These are phyloP conservation scores for Prionailurus viverrinus DNA, from an alignment of 2,113 vertebrate species.

Conservation along the genomic window DNA sequence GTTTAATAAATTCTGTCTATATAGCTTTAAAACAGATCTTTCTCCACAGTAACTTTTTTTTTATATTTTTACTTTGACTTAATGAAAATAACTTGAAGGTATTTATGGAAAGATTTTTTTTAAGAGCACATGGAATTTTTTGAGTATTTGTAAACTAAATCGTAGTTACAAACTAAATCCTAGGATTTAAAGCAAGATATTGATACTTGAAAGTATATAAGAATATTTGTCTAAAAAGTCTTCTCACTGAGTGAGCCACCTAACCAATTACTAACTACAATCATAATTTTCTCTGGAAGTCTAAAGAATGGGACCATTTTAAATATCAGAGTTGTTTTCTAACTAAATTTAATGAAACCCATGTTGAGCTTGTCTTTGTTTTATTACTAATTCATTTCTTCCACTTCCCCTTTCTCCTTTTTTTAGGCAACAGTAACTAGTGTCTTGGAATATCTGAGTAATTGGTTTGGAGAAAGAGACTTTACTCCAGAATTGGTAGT, in stretches of 20 bases:
- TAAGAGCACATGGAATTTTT: slow-evolving; percentile 19
- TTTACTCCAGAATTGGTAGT: slow-evolving; percentile 97
- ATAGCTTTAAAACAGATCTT: slow-evolving; percentile 25
- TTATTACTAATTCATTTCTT: slow-evolving; percentile 59
- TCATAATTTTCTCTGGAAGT: slow-evolving; percentile 17
- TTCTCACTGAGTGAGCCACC: neutral
- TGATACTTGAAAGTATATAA: neutral
- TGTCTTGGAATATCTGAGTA: slow-evolving; percentile 94
- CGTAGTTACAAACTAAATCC: slow-evolving; percentile 33
- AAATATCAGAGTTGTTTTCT: slow-evolving; percentile 37
- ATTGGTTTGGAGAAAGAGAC: slow-evolving; percentile 95
- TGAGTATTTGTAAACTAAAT: slow-evolving; percentile 18
- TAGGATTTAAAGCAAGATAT: neutral
- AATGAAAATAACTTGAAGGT: slow-evolving; percentile 21
- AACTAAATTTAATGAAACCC: slow-evolving; percentile 19
- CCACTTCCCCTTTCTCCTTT: neutral
- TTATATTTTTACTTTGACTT: slow-evolving; percentile 50
- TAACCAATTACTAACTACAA: slow-evolving; percentile 31
- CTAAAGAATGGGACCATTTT: slow-evolving; percentile 29
- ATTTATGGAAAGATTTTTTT: slow-evolving; percentile 24
- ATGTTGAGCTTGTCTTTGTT: neutral
- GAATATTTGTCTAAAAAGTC: neutral
- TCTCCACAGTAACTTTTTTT: slow-evolving; percentile 28
- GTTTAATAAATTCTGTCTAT: slow-evolving; percentile 26
- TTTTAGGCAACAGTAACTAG: slow-evolving; percentile 93